Base-by-base conservation (phyloP, 1,140 invertebrate genomes). In the Microvelia longipes region DNA sequence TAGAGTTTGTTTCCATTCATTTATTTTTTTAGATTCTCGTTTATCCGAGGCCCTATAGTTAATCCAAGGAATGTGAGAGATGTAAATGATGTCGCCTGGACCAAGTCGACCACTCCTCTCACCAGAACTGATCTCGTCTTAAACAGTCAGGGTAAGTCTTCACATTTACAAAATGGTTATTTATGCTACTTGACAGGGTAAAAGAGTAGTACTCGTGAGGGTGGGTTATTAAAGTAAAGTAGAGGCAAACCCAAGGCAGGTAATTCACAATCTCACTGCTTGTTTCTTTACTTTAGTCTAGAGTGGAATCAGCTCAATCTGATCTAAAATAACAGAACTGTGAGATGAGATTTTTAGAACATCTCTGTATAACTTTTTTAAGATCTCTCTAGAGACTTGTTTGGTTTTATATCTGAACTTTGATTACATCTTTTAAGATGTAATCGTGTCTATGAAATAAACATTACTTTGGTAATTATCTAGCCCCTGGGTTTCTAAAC, bases 51-150 rank as follows among this genome's bases (percentile, higher is more conserved):
- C 24, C 85, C 87, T 25, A 79, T 88, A 67, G 82, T 85, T 1
- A 85, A 89, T 78, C 86, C 83, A 25, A 77, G 84, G 35, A 85
- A 82, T 68, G 83, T 82, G 71, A 77, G 86, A 74, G 86, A 88
- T 78, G 86, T 87, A 77, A 74, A 85, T 2, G 77, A 76, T 71
- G 83, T 82, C 25, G 77, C 77, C 71, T 79, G 80, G 27, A 83
- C 83, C 75, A 72, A 81, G 66, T 76, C 85, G 66, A 67, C 72
- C 50, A 82, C 81, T 29, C 80, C 87, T n/a, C 83, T 87, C 74
- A 87, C 86, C 1, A 78, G 87, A 74, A 84, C 86, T 28, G 87
- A 89, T 76, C 77, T 89, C 71, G 78, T 86, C 70, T 77, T 89
- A 2, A 81, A 79, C 60, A 84, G 82, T 73, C 80, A 82, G 78